These are phyloP conservation scores for Burhinus bistriatus DNA, from an alignment of 2,113 vertebrate genomes.

Conservation along the genomic window DNA sequence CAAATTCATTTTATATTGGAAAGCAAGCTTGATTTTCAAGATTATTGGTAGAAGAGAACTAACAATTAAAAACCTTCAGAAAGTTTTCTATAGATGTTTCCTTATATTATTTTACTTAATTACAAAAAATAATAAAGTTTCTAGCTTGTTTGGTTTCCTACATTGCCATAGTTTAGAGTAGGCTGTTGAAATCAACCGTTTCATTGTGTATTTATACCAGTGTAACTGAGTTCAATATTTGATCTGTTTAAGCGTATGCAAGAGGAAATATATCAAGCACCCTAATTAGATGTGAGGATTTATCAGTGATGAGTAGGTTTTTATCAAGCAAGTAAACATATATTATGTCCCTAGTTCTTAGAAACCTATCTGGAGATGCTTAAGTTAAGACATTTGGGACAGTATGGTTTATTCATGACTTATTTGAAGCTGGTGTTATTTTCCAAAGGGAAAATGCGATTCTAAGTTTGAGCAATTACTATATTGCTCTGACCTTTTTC, in stretches of 20 bases:
- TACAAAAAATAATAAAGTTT: not conserved
- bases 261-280: not conserved
- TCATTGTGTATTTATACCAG: not conserved
- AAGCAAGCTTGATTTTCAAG: not conserved
- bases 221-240: not conserved
- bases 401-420: slow-evolving; percentile 24
- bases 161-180: not conserved
- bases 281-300: not conserved
- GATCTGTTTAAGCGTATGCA: not conserved
- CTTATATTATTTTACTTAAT: not conserved
- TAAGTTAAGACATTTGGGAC: not conserved
- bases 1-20: not conserved
- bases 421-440: not conserved
- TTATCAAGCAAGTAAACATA: not conserved
- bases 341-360: not conserved
- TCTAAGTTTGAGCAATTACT: slow-evolving; percentile 24
- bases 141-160: not conserved
- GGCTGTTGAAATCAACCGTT: not conserved
- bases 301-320: not conserved
- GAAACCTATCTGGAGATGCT: not conserved
- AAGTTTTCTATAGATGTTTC: not conserved
- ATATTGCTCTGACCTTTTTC: slow-evolving; percentile 1
- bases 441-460: not conserved
- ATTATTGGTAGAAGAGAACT: not conserved
- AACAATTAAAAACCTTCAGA: not conserved